Evolutionary conservation across 1,140 invertebrate genomes (phyloP), one percentile per base, ranked within the genome.

Genomic region (Aricia agestis): DNA sequence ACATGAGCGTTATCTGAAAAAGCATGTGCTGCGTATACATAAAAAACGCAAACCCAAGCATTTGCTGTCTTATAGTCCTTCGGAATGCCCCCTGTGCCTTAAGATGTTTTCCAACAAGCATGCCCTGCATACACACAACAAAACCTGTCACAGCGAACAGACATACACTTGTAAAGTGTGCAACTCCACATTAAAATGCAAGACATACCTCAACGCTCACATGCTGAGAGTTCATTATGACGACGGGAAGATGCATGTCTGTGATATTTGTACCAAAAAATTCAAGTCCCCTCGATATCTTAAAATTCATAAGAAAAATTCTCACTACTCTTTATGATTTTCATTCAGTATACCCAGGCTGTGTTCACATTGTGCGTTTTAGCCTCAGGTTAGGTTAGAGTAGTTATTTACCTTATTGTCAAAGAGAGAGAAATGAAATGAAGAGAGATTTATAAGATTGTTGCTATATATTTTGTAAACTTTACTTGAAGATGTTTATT

Each of bases 251-350:
- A 7, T 68, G 6, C 74, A 83, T 41, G 41, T 9, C 11, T 83
- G 83, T 77, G 61, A 76, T 52, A 57, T 78, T 13, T 85, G 82
- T 67, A 68, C 72, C 1, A 83, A 81, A 66, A 70, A 18, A 10
- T 85, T 80, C n/a, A 78, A 76, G 65, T 78, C 79, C 0, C 58
- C 70, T 9, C 67, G 78, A 13, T 81, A 83, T 72, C 67, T 85
- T 10, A 74, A 45, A 6, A 67, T 83, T 2, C 83, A 85, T 71
- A 79, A 76, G 10, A 79, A 74, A 17, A 79, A 82, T 61, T 36
- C 66, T 36, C 75, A 52, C 13, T 52, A 52, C 13, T 52, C 45
- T 15, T 52, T 52, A 52, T 52, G 45, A 52, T 15, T 52, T 11
- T 52, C 9, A 52, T 36, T 1, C 2, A 36, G 25, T 25, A 25